These are phyloP conservation scores for Drosophila punjabiensis DNA, from an alignment of 1,140 invertebrate genomes.

Conservation along the genomic window DNA sequence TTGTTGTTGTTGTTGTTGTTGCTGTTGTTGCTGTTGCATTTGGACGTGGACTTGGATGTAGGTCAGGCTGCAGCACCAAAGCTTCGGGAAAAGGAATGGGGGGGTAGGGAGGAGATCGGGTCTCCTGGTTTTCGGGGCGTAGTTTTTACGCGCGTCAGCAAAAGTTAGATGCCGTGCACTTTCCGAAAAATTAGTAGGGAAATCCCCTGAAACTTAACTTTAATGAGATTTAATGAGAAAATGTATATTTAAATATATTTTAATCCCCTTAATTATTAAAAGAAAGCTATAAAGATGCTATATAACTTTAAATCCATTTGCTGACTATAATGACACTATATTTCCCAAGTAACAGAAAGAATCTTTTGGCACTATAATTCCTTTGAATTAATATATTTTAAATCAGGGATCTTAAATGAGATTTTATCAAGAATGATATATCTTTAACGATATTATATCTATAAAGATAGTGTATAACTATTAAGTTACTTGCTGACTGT, in stretches of 20 bases:
- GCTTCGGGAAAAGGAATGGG: conserved; percentile 3
- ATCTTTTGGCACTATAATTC: too few species aligned
- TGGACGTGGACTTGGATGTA: conserved; percentile 55
- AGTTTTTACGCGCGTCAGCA: conserved; percentile 79
- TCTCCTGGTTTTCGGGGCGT: conserved; percentile 52
- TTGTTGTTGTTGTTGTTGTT: conserved; percentile 11
- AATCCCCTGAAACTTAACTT: neutral
- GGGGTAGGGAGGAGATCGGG: neutral
- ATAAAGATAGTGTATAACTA: too few species aligned
- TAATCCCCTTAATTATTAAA: too few species aligned
- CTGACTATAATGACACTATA: neutral
- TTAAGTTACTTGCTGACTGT: neutral
- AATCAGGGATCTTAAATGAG: too few species aligned
- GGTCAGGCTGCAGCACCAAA: conserved; percentile 62
- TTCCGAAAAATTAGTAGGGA: neutral
- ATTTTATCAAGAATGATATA: too few species aligned
- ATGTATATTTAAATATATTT: neutral
- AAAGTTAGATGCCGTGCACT: conserved; percentile 39
- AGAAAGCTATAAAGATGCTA: too few species aligned
- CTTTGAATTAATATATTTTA: too few species aligned
- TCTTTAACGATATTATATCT: too few species aligned
- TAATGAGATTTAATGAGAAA: neutral
- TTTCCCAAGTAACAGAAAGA: neutral
- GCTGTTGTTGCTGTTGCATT: conserved; percentile 6
- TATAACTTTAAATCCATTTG: neutral